Percentiles rank a stretch among this genome's conserved stretches.
These are phyloP conservation scores for Cryptotermes secundus DNA, from an alignment of 1,140 invertebrate species.

Conservation along the genomic window DNA sequence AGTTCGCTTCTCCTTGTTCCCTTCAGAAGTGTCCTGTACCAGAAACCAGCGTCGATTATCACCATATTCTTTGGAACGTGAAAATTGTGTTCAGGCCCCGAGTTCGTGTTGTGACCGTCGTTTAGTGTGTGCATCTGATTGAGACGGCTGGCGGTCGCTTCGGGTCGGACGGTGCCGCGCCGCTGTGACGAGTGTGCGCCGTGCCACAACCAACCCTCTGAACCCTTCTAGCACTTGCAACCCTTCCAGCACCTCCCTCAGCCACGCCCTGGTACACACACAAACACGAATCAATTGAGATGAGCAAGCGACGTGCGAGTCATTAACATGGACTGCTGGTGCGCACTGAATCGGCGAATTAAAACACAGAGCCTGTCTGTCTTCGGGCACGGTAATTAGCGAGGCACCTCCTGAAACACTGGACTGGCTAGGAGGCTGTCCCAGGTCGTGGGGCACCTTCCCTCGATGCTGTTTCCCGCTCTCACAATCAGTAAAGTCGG, in stretches of 20 bases:
- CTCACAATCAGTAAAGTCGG: too few species aligned
- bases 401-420: too few species aligned
- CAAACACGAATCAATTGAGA: not conserved
- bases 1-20: too few species aligned
- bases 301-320: not conserved
- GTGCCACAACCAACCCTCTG: not conserved
- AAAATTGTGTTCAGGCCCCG: too few species aligned
- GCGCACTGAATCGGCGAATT: constrained; percentile 7
- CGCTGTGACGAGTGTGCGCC: not conserved
- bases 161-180: not conserved
- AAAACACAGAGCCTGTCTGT: not conserved
- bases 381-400: not conserved
- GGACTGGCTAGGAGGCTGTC: not conserved
- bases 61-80: too few species aligned
- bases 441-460: not conserved
- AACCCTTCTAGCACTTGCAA: constrained; percentile 1
- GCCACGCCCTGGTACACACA: not conserved
- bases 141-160: not conserved
- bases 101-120: too few species aligned
- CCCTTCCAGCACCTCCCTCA: constrained; percentile 10
- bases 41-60: too few species aligned
- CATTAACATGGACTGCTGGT: constrained; percentile 6
- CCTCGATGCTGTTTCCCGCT: not conserved
- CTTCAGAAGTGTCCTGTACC: too few species aligned
- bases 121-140: not conserved